Percentiles rank a stretch among this genome's conserved stretches.
These are phyloP conservation scores for Nasonia vitripennis DNA, from an alignment of 1,140 invertebrate genomes.

Conservation along the genomic window DNA sequence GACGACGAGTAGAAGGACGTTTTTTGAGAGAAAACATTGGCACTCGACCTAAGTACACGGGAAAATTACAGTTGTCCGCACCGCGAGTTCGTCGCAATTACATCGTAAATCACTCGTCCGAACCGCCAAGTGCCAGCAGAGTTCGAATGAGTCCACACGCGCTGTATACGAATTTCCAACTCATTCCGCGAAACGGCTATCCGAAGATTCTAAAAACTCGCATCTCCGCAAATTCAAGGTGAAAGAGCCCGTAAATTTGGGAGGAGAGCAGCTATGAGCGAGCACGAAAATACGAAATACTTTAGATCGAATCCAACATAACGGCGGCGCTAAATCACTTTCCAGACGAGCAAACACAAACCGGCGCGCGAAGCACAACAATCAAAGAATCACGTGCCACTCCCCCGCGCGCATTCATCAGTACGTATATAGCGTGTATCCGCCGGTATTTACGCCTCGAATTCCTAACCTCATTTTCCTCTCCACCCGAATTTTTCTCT, in stretches of 20 bases:
- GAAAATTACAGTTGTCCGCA: slow-evolving; percentile 39
- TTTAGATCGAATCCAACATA: too few relatives aligned
- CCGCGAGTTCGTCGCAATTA: slow-evolving; percentile 58
- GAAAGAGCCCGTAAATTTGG: too few relatives aligned
- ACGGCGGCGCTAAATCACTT: not conserved
- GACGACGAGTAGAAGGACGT: not conserved
- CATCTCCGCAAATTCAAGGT: too few relatives aligned
- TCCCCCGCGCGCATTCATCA: not conserved
- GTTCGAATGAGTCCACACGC: slow-evolving; percentile 43
- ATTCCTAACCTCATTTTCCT: slow-evolving; percentile 24
- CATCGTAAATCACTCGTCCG: slow-evolving; percentile 61
- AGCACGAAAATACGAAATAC: too few relatives aligned
- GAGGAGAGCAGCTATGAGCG: too few relatives aligned
- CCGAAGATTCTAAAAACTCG: too few relatives aligned
- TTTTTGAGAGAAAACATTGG: not conserved
- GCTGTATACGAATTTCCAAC: too few relatives aligned
- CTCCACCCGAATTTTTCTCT: not conserved
- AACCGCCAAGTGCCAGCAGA: slow-evolving; percentile 43
- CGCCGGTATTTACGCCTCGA: not conserved
- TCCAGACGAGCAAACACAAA: not conserved
- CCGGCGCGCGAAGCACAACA: not conserved
- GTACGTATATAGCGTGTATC: not conserved
- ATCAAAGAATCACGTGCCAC: not conserved
- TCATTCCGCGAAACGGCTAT: too few relatives aligned
- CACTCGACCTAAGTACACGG: not conserved